Conservation (phyloP, 2,797 vertebrate species). For the Propithecus deckenii region DNA sequence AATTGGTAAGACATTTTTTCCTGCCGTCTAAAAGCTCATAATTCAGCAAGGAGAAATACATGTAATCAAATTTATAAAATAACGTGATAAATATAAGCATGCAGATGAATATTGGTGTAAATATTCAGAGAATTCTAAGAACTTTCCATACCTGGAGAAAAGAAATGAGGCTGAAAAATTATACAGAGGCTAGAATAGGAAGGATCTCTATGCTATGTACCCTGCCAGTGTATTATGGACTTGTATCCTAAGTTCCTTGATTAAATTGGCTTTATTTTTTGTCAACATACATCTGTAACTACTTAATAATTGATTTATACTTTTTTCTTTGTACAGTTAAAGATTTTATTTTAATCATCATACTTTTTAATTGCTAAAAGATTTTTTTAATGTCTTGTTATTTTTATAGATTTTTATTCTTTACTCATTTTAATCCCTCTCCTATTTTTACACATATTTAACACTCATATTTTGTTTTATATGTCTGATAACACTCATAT, state of each 20-base stretch:
- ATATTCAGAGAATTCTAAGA: neutral
- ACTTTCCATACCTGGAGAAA: neutral
- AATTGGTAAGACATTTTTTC: neutral
- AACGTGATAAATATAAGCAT: neutral
- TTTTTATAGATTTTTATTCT: neutral
- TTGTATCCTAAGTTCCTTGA: neutral
- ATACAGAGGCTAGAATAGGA: neutral
- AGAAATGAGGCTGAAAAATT: neutral
- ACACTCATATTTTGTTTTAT: neutral
- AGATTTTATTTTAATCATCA: neutral
- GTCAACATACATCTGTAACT: neutral
- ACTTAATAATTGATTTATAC: neutral
- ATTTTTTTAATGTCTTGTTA: neutral
- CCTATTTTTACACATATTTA: neutral
- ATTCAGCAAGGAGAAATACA: neutral
- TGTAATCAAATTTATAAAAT: neutral
- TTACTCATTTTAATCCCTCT: neutral
- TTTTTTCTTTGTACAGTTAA: neutral
- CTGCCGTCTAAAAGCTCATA: neutral
- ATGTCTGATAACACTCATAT: neutral
- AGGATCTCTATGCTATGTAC: neutral
- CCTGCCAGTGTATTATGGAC: neutral
- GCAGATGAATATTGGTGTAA: neutral
- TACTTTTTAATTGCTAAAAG: neutral
- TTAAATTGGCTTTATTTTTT: neutral